Conservation (phyloP, 2,113 vertebrate genomes). For the Microtus montanus region DNA sequence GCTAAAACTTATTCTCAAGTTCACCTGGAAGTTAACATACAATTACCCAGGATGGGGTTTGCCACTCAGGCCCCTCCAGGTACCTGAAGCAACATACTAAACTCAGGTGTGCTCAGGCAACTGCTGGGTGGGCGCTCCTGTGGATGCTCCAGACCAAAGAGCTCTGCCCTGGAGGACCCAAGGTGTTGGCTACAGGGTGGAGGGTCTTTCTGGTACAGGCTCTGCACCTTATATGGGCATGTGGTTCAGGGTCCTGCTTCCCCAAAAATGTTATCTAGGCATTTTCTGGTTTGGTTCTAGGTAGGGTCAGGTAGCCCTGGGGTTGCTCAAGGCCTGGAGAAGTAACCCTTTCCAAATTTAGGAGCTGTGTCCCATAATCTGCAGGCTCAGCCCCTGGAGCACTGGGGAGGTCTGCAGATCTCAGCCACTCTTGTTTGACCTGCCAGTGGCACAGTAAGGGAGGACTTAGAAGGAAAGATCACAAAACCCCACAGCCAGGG, state of each 20-base stretch:
- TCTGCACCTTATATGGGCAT: accelerated
- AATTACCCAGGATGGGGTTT: background rate
- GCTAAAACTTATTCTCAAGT: constrained; percentile 52
- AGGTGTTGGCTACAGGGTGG: background rate
- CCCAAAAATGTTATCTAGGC: background rate
- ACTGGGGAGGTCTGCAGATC: background rate
- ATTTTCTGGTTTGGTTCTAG: background rate
- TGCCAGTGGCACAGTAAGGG: background rate
- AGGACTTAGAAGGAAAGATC: background rate
- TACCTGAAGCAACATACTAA: background rate
- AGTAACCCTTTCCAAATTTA: background rate
- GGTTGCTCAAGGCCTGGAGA: background rate
- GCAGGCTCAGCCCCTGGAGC: background rate
- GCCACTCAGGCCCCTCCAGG: background rate
- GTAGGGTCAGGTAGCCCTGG: background rate
- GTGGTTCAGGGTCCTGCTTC: background rate
- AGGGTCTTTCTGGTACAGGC: background rate
- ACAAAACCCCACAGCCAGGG: too few species aligned
- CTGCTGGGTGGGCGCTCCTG: background rate
- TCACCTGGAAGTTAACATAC: constrained; percentile 67
- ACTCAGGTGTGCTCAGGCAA: background rate
- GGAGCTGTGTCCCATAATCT: background rate
- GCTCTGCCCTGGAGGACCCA: background rate
- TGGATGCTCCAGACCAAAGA: background rate
- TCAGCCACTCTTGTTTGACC: background rate